A percentile compares a stretch with the other conserved stretches of the same genome.
Conservation (phyloP, 2,888 invertebrate species). For the Hydriomena furcata region DNA sequence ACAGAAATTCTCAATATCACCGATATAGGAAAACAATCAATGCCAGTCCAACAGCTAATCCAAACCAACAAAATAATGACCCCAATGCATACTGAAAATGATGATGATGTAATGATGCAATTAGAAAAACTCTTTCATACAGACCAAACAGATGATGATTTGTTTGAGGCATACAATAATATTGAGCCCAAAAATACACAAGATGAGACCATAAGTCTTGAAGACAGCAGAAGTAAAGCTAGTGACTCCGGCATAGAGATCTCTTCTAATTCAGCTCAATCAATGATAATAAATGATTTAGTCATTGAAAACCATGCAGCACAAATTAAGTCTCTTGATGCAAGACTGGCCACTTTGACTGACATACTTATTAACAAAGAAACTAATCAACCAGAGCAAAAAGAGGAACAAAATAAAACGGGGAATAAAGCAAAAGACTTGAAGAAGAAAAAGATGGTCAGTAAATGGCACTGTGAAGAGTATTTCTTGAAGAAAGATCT, state of each 20-base stretch:
- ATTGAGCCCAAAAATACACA: constrained; percentile 34
- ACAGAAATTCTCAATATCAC: constrained; percentile 35
- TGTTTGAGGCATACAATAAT: constrained; percentile 64
- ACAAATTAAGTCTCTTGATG: constrained; percentile 65
- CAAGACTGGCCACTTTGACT: constrained; percentile 60
- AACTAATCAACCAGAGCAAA: constrained; percentile 30
- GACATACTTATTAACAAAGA: constrained; percentile 52
- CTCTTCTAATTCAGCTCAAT: constrained; percentile 27
- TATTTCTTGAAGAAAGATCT: constrained; percentile 68
- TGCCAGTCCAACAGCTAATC: constrained; percentile 20
- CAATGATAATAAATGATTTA: constrained; percentile 31
- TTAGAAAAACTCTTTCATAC: constrained; percentile 73
- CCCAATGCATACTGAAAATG: constrained; percentile 31
- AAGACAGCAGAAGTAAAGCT: constrained; percentile 40
- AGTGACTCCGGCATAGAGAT: constrained; percentile 32
- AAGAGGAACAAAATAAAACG: constrained; percentile 35
- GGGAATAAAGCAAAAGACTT: constrained; percentile 15
- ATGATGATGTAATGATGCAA: constrained; percentile 67
- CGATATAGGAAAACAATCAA: constrained; percentile 15
- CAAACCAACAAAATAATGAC: constrained; percentile 20
- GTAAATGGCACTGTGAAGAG: constrained; percentile 77
- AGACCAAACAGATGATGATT: constrained; percentile 68
- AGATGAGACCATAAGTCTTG: constrained; percentile 22
- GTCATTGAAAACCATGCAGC: constrained; percentile 55
- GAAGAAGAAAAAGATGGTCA: constrained; percentile 39